These are phyloP conservation scores for Seira sanloemensis DNA, from an alignment of 2,888 invertebrate species.

Conservation along the genomic window DNA sequence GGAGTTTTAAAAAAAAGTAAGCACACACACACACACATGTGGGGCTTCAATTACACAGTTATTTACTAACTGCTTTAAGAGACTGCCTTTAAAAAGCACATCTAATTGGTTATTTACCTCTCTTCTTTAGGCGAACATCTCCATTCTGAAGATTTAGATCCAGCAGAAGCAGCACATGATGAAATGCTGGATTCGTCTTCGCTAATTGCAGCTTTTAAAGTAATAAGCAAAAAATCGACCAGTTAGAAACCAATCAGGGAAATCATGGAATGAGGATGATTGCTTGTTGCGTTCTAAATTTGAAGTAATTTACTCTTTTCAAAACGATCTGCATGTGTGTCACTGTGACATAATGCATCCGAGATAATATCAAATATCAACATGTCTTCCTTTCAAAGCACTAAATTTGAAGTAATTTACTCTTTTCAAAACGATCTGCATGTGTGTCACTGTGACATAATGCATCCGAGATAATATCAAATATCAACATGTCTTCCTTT, in stretches of 20 bases:
- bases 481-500: constrained; percentile 2
- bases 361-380: neutral
- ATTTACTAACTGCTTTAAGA: too few relatives aligned
- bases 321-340: neutral
- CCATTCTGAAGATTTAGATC: constrained; percentile 70
- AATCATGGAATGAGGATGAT: constrained; percentile 5
- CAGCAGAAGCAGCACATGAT: constrained; percentile 68
- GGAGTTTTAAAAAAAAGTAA: too few relatives aligned
- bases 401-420: constrained; percentile 6
- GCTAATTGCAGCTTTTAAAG: constrained; percentile 68
- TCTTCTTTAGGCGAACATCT: constrained; percentile 70
- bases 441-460: neutral
- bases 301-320: constrained; percentile 7
- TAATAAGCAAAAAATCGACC: too few relatives aligned
- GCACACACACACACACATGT: too few relatives aligned
- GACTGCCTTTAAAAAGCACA: too few relatives aligned
- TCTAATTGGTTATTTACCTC: too few relatives aligned
- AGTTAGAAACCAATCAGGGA: too few relatives aligned
- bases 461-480: neutral
- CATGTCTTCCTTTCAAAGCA: neutral
- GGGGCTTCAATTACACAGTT: too few relatives aligned
- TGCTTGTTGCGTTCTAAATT: neutral
- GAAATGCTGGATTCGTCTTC: constrained; percentile 71
- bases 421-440: neutral
- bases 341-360: neutral